Base-by-base conservation (phyloP, 1,140 invertebrate species). In the Cephus cinctus region DNA sequence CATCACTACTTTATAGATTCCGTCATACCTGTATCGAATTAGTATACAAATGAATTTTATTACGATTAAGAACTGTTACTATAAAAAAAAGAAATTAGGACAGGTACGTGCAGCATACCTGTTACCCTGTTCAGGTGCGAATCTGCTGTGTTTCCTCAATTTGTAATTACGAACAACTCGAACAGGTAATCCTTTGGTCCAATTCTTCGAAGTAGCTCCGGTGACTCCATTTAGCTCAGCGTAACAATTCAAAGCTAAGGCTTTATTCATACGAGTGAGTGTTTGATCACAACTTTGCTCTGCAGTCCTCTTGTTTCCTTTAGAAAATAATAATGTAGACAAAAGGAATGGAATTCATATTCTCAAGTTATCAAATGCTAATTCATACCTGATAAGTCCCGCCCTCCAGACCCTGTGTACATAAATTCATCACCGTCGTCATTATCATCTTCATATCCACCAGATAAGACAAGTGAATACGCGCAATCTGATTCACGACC, bases 391-490 rank as follows among this genome's bases (percentile, higher is more conserved):
- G 86, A 87, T 3, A 92, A 76, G 68, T 93, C 88, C 39, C 89
- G 71, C 0, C 90, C 90, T 11, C 90, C 90, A 61, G 87, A 88
- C 20, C 89, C 91, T 2, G 90, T 93, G 61, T 93, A 94, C 1
- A 83, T 81, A 65, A 95, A 92, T 63, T 89, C 84, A 20, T 89
- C 83, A 0, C 92, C 92, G 56, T 88, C 79, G 68, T 95, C 92
- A 15, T 85, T 78, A 69, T 94, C 91, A 70, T 93, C 91, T 72
- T 92, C 90, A 62, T 94, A 94, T 0, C 90, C 90, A 25, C 91
- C 90, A 36, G 89, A 88, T 11, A 95, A 72, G 2, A 93, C 90
- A 47, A 94, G 85, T 45, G 90, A 92, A 69, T 85, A 93, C 0
- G 90, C 90, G 16, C 89, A 90, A 34, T 88, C 84, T 8, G 81